A percentile compares a stretch with the other conserved stretches of the same genome.
phyloP scores from a whole-genome alignment of 2,113 vertebrate species.

The Chamaetylas fuelleborni region DNA sequence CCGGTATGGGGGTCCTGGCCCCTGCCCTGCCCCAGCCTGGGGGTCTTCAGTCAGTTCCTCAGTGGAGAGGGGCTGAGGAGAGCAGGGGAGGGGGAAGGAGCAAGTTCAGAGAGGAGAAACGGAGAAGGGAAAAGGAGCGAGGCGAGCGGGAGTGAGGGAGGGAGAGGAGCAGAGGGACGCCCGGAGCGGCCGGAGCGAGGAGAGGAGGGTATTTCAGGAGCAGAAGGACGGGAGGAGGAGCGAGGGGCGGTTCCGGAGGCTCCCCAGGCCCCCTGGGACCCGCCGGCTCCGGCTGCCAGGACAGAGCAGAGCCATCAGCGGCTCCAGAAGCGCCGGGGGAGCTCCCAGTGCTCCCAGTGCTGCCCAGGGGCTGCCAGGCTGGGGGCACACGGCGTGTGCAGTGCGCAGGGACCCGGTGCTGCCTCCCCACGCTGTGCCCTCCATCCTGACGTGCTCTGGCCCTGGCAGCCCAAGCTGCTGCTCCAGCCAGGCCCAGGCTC shows the following conservation, averaged over 20 bases:
- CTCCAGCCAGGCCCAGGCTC: conserved; percentile 3
- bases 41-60: neutral
- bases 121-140: neutral
- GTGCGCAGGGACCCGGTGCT: fast-evolving
- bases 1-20: neutral
- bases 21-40: neutral
- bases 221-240: conserved; percentile 26
- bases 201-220: conserved; percentile 4
- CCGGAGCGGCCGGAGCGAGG: neutral
- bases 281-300: conserved; percentile 30
- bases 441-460: neutral
- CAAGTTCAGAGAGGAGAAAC: neutral
- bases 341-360: neutral
- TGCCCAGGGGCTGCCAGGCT: neutral
- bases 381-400: fast-evolving
- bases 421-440: neutral
- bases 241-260: neutral
- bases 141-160: neutral
- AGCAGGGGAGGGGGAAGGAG: neutral
- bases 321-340: neutral
- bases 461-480: neutral
- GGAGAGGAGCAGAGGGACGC: conserved; percentile 28
- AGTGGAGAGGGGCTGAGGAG: neutral
- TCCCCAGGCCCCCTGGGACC: neutral
- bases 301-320: neutral